Conservation (phyloP, 2,888 invertebrate genomes). For the Diplazon laetatorius region DNA sequence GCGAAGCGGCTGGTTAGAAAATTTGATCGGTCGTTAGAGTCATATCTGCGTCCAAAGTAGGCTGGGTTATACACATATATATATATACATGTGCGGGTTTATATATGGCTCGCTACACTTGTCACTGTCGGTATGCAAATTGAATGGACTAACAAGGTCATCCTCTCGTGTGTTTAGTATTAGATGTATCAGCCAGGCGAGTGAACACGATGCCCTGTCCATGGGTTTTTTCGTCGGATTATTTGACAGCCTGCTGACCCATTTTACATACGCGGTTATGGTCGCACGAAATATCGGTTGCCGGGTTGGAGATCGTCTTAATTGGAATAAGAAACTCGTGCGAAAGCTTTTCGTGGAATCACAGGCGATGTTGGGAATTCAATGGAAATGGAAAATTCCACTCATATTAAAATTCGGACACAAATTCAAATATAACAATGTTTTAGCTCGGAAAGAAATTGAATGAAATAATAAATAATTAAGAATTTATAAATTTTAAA, state of each 20-base stretch:
- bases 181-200: not conserved
- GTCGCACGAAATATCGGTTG: not conserved
- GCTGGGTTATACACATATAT: not conserved
- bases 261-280: not conserved
- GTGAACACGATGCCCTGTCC: not conserved
- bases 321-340: not conserved
- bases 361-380: not conserved
- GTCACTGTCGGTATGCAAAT: constrained; percentile 17
- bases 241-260: constrained; percentile 7
- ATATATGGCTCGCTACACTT: constrained; percentile 12
- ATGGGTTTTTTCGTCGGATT: constrained; percentile 4
- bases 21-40: constrained; percentile 23
- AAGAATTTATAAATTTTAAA: too few relatives aligned
- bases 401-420: too few relatives aligned
- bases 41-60: not conserved
- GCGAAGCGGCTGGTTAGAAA: constrained; percentile 21
- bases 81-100: too few relatives aligned
- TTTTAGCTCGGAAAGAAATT: too few relatives aligned
- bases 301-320: not conserved
- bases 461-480: too few relatives aligned
- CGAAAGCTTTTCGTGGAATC: not conserved
- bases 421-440: too few relatives aligned
- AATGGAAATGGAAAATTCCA: not conserved
- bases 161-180: not conserved
- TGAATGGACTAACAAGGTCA: constrained; percentile 22